phyloP scores from a whole-genome alignment of 2,797 vertebrate species.

The Crocidura indochinensis region DNA sequence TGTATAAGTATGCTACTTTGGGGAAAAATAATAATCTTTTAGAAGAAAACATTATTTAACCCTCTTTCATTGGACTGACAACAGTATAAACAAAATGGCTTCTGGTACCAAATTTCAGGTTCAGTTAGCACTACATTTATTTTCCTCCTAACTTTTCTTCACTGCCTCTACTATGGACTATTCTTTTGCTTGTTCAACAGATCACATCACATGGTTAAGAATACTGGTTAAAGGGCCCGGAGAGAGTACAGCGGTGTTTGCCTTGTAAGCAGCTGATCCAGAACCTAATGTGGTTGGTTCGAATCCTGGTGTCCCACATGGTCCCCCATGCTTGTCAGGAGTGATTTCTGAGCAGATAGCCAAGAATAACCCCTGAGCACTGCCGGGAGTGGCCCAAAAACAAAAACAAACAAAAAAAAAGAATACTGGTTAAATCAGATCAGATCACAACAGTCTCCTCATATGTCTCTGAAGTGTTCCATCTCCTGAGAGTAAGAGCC shows the following conservation, averaged over 20 bases:
- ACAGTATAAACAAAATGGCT: constrained; percentile 48
- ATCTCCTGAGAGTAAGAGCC: not conserved
- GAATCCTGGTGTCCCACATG: too few species aligned
- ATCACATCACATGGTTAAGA: not conserved
- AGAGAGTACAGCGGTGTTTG: too few species aligned
- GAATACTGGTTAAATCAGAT: too few species aligned
- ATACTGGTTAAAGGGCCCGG: too few species aligned
- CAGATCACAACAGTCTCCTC: not conserved
- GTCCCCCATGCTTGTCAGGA: too few species aligned
- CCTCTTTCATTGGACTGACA: constrained; percentile 10
- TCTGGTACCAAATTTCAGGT: constrained; percentile 27
- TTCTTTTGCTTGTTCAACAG: not conserved
- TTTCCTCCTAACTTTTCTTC: not conserved
- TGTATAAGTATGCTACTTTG: constrained; percentile 1
- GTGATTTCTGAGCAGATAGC: too few species aligned
- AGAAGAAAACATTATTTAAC: constrained; percentile 28
- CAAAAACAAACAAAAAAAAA: too few species aligned
- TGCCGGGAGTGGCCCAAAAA: too few species aligned
- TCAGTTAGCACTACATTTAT: not conserved
- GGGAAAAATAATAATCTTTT: not conserved
- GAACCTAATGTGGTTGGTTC: too few species aligned
- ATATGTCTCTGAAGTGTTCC: not conserved
- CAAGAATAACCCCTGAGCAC: too few species aligned
- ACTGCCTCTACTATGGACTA: not conserved
- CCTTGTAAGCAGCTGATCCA: too few species aligned